Conservation (phyloP, 2,888 invertebrate genomes). For the Diaphora mendica region DNA sequence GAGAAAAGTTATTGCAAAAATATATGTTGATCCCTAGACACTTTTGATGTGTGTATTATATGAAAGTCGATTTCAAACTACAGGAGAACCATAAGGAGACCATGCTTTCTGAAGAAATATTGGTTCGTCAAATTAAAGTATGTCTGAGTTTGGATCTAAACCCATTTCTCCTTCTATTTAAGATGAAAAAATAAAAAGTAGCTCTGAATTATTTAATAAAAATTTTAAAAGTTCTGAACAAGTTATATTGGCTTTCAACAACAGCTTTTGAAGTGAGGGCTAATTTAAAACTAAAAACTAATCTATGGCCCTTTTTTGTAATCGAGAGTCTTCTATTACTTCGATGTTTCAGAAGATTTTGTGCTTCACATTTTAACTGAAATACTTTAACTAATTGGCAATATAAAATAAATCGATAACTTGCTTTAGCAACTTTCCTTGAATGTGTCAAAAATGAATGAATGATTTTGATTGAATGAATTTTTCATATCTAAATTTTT, state of each 20-base stretch:
- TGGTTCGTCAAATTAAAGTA: too few relatives aligned
- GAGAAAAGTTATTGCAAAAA: too few relatives aligned
- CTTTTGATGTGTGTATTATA: too few relatives aligned
- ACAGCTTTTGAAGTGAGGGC: neutral
- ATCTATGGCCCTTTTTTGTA: neutral
- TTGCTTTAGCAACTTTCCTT: neutral
- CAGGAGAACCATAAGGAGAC: neutral
- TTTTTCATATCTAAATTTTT: neutral
- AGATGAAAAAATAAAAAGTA: neutral
- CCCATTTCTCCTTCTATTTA: neutral
- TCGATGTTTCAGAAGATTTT: neutral
- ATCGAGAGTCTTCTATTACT: neutral
- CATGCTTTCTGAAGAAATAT: neutral
- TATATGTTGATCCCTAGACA: too few relatives aligned
- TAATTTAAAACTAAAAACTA: neutral
- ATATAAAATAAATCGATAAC: neutral
- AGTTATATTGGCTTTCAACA: neutral
- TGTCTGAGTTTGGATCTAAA: neutral
- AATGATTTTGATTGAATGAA: too few relatives aligned
- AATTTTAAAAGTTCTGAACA: neutral
- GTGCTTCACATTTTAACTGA: neutral
- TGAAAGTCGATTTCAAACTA: neutral
- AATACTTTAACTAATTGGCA: neutral
- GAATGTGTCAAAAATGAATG: neutral
- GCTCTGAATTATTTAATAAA: neutral